These are phyloP conservation scores for Rutpela maculata DNA, from an alignment of 2,888 invertebrate species.

Conservation along the genomic window DNA sequence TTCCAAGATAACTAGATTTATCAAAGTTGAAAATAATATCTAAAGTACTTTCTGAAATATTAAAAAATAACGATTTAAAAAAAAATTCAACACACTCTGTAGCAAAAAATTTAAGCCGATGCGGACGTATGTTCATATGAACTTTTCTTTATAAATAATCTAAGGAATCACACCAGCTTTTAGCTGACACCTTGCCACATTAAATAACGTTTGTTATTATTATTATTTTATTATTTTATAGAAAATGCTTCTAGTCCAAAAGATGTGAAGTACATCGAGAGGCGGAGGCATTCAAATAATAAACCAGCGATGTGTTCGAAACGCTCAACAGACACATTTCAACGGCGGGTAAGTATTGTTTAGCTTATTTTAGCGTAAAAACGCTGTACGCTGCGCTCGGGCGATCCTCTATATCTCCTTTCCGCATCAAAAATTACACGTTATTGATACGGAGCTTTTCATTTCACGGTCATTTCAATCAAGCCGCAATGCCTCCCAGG, in stretches of 20 bases:
- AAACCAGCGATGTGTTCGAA: not conserved
- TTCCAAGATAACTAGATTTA: no score
- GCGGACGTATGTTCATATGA: no score
- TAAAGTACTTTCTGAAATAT: no score
- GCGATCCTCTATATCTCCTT: conserved; percentile 36
- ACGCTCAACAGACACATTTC: conserved; percentile 23
- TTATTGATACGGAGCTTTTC: conserved; percentile 37
- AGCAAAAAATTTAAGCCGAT: no score
- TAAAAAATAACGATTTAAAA: no score
- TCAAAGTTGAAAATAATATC: no score
- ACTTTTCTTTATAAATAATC: no score
- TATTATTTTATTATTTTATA: no score
- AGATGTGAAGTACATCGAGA: not conserved
- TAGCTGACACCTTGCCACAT: not conserved
- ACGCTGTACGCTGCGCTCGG: conserved; percentile 40
- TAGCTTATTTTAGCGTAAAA: conserved; percentile 48
- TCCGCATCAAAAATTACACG: conserved; percentile 47
- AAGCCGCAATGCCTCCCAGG: conserved; percentile 49
- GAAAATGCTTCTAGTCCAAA: no score
- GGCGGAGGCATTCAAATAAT: not conserved
- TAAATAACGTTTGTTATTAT: no score
- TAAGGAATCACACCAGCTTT: no score
- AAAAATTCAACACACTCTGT: no score
- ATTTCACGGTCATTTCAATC: conserved; percentile 50
- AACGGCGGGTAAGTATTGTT: conserved; percentile 47